Evolutionary conservation across 1,140 invertebrate genomes (phyloP).

Genomic region (Bradysia coprophila): DNA sequence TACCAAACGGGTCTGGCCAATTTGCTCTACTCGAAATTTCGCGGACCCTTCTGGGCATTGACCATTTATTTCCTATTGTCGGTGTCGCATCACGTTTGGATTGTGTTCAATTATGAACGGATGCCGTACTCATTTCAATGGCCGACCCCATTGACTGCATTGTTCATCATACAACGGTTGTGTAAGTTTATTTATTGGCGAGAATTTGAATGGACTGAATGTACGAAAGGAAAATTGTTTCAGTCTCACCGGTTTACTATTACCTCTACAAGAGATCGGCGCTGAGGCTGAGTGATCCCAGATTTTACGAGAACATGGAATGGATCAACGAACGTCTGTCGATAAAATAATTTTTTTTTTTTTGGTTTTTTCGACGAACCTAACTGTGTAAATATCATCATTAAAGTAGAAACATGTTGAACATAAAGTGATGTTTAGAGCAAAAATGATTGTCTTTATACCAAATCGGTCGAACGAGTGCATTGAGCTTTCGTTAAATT

Average conservation of each 20-base stretch:
- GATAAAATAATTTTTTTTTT: slow-evolving; percentile 16
- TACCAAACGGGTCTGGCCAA: slow-evolving; percentile 53
- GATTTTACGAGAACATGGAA: slow-evolving; percentile 49
- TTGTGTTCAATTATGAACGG: slow-evolving; percentile 33
- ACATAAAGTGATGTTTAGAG: too few relatives aligned
- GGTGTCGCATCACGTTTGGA: slow-evolving; percentile 34
- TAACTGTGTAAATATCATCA: too few relatives aligned
- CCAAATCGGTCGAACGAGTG: too few relatives aligned
- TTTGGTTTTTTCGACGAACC: too few relatives aligned
- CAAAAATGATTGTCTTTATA: too few relatives aligned
- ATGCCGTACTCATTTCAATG: slow-evolving; percentile 28
- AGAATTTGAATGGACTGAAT: background rate
- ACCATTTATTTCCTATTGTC: slow-evolving; percentile 34
- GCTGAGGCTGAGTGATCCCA: slow-evolving; percentile 46
- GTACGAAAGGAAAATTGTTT: slow-evolving; percentile 9
- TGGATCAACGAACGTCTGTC: slow-evolving; percentile 39
- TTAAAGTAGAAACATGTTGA: too few relatives aligned
- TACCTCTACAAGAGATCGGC: slow-evolving; percentile 53
- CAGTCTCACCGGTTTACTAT: slow-evolving; percentile 54
- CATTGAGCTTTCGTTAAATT: too few relatives aligned
- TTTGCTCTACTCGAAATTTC: slow-evolving; percentile 40
- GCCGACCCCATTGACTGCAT: slow-evolving; percentile 31
- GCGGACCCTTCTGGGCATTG: slow-evolving; percentile 31
- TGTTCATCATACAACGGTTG: slow-evolving; percentile 34
- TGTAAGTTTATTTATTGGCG: slow-evolving; percentile 1